Conservation (phyloP, 2,113 vertebrate species). For the Dicerorhinus sumatrensis region DNA sequence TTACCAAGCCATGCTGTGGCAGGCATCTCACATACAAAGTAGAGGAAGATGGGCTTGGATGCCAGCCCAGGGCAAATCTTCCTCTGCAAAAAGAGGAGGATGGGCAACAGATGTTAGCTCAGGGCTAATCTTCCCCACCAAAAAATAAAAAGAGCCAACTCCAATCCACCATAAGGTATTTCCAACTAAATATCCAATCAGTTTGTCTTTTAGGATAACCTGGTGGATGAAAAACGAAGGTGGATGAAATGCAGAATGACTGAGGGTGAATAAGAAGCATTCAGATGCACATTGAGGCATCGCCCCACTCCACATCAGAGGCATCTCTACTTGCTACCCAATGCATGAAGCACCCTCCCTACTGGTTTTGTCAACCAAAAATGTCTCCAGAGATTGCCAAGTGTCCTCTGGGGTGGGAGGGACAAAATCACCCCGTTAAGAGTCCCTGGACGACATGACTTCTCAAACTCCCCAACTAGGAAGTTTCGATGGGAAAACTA, state of each 20-base stretch:
- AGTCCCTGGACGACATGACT: neutral
- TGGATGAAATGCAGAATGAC: constrained; percentile 94
- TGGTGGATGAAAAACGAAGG: too few species aligned
- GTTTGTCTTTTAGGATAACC: too few species aligned
- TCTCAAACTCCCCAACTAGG: neutral
- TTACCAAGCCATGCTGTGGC: too few species aligned
- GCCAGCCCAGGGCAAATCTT: too few species aligned
- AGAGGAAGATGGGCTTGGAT: too few species aligned
- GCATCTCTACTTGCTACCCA: constrained; percentile 84
- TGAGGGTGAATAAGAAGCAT: constrained; percentile 94
- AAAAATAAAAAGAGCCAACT: constrained; percentile 89
- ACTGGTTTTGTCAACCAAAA: neutral
- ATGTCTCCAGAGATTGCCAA: neutral
- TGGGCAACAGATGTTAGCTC: too few species aligned
- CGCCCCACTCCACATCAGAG: constrained; percentile 96
- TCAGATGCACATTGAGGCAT: constrained; percentile 97
- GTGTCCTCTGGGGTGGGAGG: neutral
- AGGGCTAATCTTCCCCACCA: too few species aligned
- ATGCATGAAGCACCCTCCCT: neutral
- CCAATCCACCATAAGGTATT: constrained; percentile 95
- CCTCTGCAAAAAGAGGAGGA: too few species aligned
- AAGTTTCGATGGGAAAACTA: neutral
- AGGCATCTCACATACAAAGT: too few species aligned
- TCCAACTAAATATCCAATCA: constrained; percentile 87
- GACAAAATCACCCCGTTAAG: neutral